These are phyloP conservation scores for Zaprionus kolodkinae DNA, from an alignment of 1,140 invertebrate genomes.

Conservation along the genomic window DNA sequence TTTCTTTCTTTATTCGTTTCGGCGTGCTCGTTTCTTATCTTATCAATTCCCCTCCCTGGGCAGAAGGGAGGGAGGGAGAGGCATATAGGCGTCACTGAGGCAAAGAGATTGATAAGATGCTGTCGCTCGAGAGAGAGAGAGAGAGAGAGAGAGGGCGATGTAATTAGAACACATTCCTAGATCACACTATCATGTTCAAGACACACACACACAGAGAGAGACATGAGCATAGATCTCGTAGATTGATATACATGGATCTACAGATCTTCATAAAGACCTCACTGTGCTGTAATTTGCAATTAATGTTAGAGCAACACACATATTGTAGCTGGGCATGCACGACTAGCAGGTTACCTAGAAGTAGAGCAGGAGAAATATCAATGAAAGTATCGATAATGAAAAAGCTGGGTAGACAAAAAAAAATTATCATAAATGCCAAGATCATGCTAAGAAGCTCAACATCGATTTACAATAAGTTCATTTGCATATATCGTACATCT, in stretches of 20 bases:
- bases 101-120: conserved; percentile 35
- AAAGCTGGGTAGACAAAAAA: too few relatives aligned
- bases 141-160: conserved; percentile 55
- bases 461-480: too few relatives aligned
- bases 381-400: too few relatives aligned
- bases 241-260: not conserved
- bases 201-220: conserved; percentile 19
- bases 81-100: not conserved
- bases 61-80: too few relatives aligned
- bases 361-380: too few relatives aligned
- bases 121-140: conserved; percentile 10
- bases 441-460: too few relatives aligned
- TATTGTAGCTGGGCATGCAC: not conserved
- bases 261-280: conserved; percentile 2
- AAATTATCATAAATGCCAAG: too few relatives aligned
- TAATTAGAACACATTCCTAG: conserved; percentile 63
- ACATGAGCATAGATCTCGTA: not conserved
- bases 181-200: conserved; percentile 30
- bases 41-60: conserved; percentile 26
- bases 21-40: conserved; percentile 62
- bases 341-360: conserved; percentile 2
- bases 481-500: too few relatives aligned
- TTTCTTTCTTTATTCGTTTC: not conserved
- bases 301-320: conserved; percentile 3
- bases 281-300: conserved; percentile 21